Base-by-base conservation (phyloP, 2,888 invertebrate genomes). In the Drosophila dives region DNA sequence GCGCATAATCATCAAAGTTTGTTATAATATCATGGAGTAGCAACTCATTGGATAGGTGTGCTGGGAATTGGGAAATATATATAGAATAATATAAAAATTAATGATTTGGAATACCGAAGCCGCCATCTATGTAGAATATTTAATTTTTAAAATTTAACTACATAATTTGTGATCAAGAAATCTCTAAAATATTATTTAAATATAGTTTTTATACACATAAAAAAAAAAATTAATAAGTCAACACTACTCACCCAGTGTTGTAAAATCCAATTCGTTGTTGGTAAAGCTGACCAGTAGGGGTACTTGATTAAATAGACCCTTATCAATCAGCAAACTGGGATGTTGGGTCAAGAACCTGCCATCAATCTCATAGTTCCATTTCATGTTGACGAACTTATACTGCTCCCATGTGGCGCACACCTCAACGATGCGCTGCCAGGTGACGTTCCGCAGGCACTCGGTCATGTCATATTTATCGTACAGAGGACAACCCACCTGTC, bases 241-340 rank as follows among this genome's bases (percentile, higher is more conserved):
- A n/a, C 7, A 8, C 33, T 26, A 36, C 90, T 76, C 58, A 92
- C 92, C 67, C 33, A 80, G 93, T 93, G 64, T 94, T 1, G 83
- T 70, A 42, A 76, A 92, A 17, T 90, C 90, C 42, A 92, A 50
- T 90, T 96, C 96, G 67, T 95, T 94, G 38, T 93, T 93, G 0
- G 95, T 95, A 65, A 95, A 93, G 53, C 95, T 95, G 78, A 94
- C 92, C 60, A 96, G 94, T 60, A 95, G 91, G 0, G 96, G 96
- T 2, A 96, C 95, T 26, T 94, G 93, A 34, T 94, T 92, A 70
- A 95, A 94, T 45, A 93, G 91, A 1, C 95, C 94, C 42, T 92
- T 80, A 8, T 91, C 87, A 20, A 95, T 94, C 0, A 94, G 90
- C 8, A 93, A 92, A 36, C 93, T 91, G 0, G 96, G 96, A 80